Base-by-base conservation (phyloP, 1,140 invertebrate species). In the Bombus pyrosoma region DNA sequence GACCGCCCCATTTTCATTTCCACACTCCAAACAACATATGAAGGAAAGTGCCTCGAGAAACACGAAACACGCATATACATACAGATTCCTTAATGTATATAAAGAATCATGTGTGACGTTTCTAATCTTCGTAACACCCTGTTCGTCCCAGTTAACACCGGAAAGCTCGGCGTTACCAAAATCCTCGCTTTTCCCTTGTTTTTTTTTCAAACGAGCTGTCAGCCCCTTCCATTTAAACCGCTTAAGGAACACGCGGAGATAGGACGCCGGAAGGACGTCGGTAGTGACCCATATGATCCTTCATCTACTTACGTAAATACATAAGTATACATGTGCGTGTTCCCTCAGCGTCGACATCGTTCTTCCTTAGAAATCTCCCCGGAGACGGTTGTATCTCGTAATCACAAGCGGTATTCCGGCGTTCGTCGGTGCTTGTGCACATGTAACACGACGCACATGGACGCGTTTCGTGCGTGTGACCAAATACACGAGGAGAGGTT, bases 331-430 rank as follows among this genome's bases (percentile, higher is more conserved):
- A 37, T 64, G 75, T 41, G 32, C 25, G 59, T 53, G 59, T 73
- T 83, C 62, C 59, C 82, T 28, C 13, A 43, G 25, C 47, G 32
- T n/a, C 39, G 39, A 43, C 76, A 79, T 87, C 76, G 69, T 84
- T 79, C 86, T 85, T 85, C 81, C 82, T 87, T 85, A 80, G 43
- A 69, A 53, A 66, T 32, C 43, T 79, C 86, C 32, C 57, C n/a
- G 15, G 47, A 80, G 71, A 84, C 71, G 68, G 85, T 71, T 74
- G 81, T 68, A 71, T 80, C 76, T 79, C 76, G 80, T 87, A 88
- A 83, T 87, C 85, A 84, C 62, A 34, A 47, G 37, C 62, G 32
- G 43, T 64, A 64, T 81, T 81, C 37, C 12, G 28, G n/a, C 34
- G 57, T 73, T 57, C 18, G 22, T 10, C 25, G 22, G 18, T 43